phyloP scores from a whole-genome alignment of 2,797 vertebrate species.

The Amblyopsis hoosieri region DNA sequence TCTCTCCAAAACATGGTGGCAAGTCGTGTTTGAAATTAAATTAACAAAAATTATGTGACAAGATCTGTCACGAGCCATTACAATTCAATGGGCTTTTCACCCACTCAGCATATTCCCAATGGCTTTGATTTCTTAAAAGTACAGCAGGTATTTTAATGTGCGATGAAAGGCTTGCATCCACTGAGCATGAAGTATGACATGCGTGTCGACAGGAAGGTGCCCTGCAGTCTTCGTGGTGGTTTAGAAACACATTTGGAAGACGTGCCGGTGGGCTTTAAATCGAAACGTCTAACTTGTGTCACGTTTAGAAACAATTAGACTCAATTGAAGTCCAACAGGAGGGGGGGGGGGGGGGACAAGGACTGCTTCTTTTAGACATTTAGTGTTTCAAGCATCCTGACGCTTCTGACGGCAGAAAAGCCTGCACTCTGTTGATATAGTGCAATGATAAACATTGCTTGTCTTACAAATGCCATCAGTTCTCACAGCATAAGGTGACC shows the following conservation, averaged over 20 bases:
- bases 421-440: slow-evolving; percentile 19
- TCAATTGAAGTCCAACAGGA: slow-evolving; percentile 67
- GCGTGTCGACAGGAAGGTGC: slow-evolving; percentile 66
- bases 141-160: slow-evolving; percentile 76
- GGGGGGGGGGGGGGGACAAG: slow-evolving; percentile 32
- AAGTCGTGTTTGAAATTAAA: slow-evolving; percentile 71
- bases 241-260: slow-evolving; percentile 53
- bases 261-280: slow-evolving; percentile 59
- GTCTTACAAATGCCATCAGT: slow-evolving; percentile 46
- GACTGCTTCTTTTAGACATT: slow-evolving; percentile 73
- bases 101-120: slow-evolving; percentile 70
- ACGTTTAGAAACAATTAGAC: slow-evolving; percentile 79
- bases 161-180: slow-evolving; percentile 68
- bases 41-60: slow-evolving; percentile 79
- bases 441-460: slow-evolving; percentile 60
- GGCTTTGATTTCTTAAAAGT: slow-evolving; percentile 70
- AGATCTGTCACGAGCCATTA: slow-evolving; percentile 77
- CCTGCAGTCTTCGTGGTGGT: slow-evolving; percentile 56
- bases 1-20: slow-evolving; percentile 43
- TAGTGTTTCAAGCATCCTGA: slow-evolving; percentile 68
- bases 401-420: slow-evolving; percentile 52
- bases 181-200: slow-evolving; percentile 67
- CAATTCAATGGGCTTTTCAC: slow-evolving; percentile 66
- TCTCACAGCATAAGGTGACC: slow-evolving; percentile 55
- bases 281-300: slow-evolving; percentile 72